Evolutionary conservation across 2,888 invertebrate genomes (phyloP), one percentile per base, ranked within the genome.

Genomic region (Stenodera caucasica): DNA sequence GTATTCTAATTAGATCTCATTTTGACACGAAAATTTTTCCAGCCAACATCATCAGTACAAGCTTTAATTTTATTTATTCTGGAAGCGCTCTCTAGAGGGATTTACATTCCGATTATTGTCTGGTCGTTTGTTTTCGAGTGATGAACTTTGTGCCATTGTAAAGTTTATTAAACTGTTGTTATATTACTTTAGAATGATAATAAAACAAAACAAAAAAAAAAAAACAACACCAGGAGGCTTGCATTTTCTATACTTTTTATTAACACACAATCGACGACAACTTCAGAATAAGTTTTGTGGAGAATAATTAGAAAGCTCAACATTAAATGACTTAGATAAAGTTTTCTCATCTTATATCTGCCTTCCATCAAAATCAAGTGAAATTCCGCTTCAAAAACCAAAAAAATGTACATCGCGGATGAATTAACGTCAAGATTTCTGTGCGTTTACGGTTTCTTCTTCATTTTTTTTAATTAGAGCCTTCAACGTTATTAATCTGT

Each of bases 101-200:
- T 71, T 71, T 69, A 67, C 68, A 68, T 69, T 71, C 63, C 66
- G 67, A 69, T 69, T 67, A 69, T 70, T 69, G 66, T 67, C 70
- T 68, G 64, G 23, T 45, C 67, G 69, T 70, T 71, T 68, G 64
- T 60, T 67, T 67, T 66, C 57, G 23, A 63, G 55, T 65, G 69
- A 70, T 70, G 69, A 69, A 68, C 67, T 70, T 67, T 65, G 63
- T 62, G 58, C 67, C 66, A 58, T 63, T 64, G 64, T 63, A 59
- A 65, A 68, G 66, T 69, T 67, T 64, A 67, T 68, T 67, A 67
- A 67, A 61, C 58, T 61, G 50, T 61, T 58, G 58, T 61, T 55
- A 58, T 37, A 53, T 57, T 26, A 23, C 21, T 23, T 23, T 2
- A 45, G 23, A 45, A 21, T 45, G 12, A 26, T 26, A 26, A 26